Evolutionary conservation across 1,140 invertebrate species (phyloP).

Genomic region (Colletes latitarsis): DNA sequence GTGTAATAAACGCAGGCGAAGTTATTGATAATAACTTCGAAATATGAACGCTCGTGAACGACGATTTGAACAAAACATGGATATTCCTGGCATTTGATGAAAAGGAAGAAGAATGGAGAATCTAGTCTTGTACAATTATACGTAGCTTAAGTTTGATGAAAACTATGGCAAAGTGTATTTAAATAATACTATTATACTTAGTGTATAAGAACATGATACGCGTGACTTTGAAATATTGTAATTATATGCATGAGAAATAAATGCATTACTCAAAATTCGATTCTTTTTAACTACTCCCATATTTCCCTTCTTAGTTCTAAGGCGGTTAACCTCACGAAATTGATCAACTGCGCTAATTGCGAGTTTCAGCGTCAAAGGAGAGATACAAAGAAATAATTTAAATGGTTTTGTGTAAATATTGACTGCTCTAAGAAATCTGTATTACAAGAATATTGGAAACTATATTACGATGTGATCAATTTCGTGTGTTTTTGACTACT

Average conservation of each 20-base stretch:
- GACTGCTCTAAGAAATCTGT: too few relatives aligned
- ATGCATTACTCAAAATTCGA: neutral
- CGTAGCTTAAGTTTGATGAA: neutral
- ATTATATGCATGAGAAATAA: constrained; percentile 11
- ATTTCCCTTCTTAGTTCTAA: neutral
- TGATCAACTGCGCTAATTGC: too few relatives aligned
- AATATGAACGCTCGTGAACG: neutral
- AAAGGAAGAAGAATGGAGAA: neutral
- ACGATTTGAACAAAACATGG: neutral
- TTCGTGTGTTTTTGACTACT: neutral
- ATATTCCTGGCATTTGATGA: neutral
- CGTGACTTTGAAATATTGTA: neutral
- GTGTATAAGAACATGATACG: neutral
- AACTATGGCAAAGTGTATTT: neutral
- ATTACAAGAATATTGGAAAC: too few relatives aligned
- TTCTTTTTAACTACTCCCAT: too few relatives aligned
- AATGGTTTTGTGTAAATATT: too few relatives aligned
- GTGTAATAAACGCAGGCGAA: constrained; percentile 81
- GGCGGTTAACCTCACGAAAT: too few relatives aligned
- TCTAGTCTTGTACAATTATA: constrained; percentile 31
- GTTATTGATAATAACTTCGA: constrained; percentile 27
- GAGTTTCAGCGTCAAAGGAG: too few relatives aligned
- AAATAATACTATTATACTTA: too few relatives aligned
- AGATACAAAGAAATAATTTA: too few relatives aligned
- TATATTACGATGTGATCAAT: too few relatives aligned